Conservation (phyloP, 2,113 vertebrate species). For the Bambusicola thoracicus region DNA sequence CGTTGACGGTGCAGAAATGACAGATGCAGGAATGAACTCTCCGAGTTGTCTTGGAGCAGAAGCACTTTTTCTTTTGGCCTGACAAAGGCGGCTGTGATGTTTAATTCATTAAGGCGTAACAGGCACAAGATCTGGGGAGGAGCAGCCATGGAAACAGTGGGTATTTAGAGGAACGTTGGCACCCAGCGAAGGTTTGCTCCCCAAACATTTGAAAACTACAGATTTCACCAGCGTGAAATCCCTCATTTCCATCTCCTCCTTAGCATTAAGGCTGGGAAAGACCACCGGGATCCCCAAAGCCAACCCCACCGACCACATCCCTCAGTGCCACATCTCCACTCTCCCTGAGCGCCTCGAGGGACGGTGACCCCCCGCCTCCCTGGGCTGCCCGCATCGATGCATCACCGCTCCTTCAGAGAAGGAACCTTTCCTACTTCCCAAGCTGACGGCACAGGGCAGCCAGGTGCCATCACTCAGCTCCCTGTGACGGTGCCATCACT, state of each 20-base stretch:
- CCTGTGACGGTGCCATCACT: fast-evolving
- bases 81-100: background rate
- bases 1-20: background rate
- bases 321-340: too few relatives aligned
- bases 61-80: background rate
- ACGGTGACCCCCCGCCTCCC: too few relatives aligned
- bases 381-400: too few relatives aligned
- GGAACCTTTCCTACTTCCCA: too few relatives aligned
- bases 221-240: background rate
- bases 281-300: too few relatives aligned
- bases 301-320: too few relatives aligned
- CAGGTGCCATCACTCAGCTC: background rate
- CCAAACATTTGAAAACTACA: background rate
- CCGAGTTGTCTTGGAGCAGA: background rate
- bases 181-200: background rate
- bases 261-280: background rate
- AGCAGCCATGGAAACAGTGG: background rate
- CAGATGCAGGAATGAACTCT: background rate
- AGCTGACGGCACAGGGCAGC: background rate
- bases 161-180: background rate
- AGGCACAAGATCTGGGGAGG: background rate
- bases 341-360: too few relatives aligned
- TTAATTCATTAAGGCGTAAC: constrained; percentile 4
- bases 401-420: too few relatives aligned
- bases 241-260: background rate